phyloP scores from a whole-genome alignment of 1,140 invertebrate species.

The Drosophila baimaii region DNA sequence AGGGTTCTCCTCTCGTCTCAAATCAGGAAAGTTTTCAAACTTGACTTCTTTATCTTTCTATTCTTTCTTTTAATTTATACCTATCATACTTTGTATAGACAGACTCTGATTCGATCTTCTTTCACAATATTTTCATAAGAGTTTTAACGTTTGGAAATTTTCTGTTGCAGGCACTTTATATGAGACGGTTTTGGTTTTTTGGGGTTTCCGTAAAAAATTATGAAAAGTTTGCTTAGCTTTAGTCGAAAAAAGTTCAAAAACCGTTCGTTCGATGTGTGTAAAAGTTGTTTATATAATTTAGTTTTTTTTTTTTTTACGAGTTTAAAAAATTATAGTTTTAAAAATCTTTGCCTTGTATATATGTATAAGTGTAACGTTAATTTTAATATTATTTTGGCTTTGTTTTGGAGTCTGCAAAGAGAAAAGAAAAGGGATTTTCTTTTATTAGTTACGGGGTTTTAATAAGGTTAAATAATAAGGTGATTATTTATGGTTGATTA shows the following conservation, averaged over 20 bases:
- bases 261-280: slow-evolving; percentile 13
- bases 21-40: slow-evolving; percentile 8
- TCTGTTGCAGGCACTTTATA: slow-evolving; percentile 67
- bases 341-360: slow-evolving; percentile 42
- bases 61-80: slow-evolving; percentile 6
- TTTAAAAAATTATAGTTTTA: slow-evolving; percentile 32
- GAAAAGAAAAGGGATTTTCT: background rate
- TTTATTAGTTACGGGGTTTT: background rate
- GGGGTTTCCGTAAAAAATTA: slow-evolving; percentile 51
- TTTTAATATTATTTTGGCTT: slow-evolving; percentile 58
- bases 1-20: slow-evolving; percentile 52
- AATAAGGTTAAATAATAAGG: background rate
- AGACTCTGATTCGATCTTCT: slow-evolving; percentile 25
- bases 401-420: slow-evolving; percentile 63
- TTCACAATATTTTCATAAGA: slow-evolving; percentile 65
- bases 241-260: slow-evolving; percentile 22
- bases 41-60: background rate
- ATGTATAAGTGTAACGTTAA: slow-evolving; percentile 16
- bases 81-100: slow-evolving; percentile 43
- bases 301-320: slow-evolving; percentile 25
- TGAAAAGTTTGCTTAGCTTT: slow-evolving; percentile 32
- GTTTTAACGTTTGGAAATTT: slow-evolving; percentile 37
- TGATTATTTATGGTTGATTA: background rate
- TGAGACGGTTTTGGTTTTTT: slow-evolving; percentile 76
- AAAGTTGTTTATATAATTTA: slow-evolving; percentile 31